A percentile compares a stretch with the other conserved stretches of the same genome.
Conservation (phyloP, 2,113 vertebrate genomes). For the Hypanus sabinus region DNA sequence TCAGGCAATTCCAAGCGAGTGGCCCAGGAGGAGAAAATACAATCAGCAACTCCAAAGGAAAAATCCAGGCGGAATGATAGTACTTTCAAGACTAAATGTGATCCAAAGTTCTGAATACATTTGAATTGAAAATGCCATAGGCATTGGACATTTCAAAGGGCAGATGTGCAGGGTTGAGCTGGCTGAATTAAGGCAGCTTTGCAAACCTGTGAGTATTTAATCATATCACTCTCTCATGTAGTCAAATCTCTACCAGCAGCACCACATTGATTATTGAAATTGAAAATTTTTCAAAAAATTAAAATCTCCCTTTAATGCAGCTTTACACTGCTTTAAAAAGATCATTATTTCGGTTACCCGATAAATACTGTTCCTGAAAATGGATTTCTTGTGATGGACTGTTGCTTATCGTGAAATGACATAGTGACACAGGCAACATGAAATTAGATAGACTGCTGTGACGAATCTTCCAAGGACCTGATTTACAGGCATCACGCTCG, state of each 20-base stretch:
- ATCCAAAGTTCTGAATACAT: not conserved
- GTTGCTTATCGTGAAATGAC: constrained; percentile 69
- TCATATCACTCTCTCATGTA: not conserved
- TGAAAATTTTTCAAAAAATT: not conserved
- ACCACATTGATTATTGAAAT: not conserved
- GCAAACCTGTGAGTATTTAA: not conserved
- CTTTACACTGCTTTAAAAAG: not conserved
- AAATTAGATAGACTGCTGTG: constrained; percentile 83
- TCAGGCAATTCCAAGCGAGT: not conserved
- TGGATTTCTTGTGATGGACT: constrained; percentile 63
- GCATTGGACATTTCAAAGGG: not conserved
- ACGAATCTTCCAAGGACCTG: constrained; percentile 87
- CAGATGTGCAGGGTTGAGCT: not conserved
- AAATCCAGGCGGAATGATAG: not conserved
- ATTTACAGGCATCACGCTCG: constrained; percentile 76
- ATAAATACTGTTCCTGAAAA: constrained; percentile 30
- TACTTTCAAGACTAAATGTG: not conserved
- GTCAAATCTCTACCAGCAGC: not conserved
- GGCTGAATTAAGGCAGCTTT: not conserved
- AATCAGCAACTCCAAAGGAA: not conserved
- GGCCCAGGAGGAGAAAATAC: not conserved
- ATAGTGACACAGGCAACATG: constrained; percentile 74
- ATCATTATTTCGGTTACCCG: not conserved
- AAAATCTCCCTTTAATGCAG: not conserved
- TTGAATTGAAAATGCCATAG: not conserved